Percentiles rank a stretch among this genome's conserved stretches.
These are phyloP conservation scores for Noctua fimbriata DNA, from an alignment of 2,888 invertebrate species.

Conservation along the genomic window DNA sequence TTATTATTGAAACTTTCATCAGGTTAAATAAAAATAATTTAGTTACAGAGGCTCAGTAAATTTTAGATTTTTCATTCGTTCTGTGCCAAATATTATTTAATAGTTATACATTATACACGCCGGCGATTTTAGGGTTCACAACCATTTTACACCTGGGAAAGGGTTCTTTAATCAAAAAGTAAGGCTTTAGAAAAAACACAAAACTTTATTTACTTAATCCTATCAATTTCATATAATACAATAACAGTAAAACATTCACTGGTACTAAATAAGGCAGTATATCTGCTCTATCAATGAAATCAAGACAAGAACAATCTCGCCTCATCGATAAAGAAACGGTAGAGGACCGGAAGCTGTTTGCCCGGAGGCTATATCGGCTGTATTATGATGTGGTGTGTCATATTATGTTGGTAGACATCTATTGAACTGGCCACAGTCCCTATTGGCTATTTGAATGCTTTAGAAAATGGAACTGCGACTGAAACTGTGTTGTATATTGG, in stretches of 20 bases:
- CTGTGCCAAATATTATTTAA: constrained; percentile 53
- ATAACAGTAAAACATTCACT: constrained; percentile 5
- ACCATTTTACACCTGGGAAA: neutral
- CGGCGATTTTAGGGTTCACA: neutral
- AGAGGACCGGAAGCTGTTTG: constrained; percentile 51
- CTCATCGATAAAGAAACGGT: constrained; percentile 36
- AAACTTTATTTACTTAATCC: neutral
- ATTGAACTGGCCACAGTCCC: neutral
- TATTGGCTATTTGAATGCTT: constrained; percentile 14
- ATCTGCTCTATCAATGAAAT: constrained; percentile 45
- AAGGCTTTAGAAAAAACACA: neutral
- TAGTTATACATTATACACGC: constrained; percentile 1
- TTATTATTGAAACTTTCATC: constrained; percentile 39
- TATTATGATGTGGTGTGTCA: constrained; percentile 44
- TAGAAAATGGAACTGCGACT: neutral
- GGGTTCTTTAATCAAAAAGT: neutral
- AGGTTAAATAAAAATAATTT: constrained; percentile 37
- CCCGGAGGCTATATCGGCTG: constrained; percentile 49
- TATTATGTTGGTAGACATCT: constrained; percentile 32
- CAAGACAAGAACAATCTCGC: constrained; percentile 11
- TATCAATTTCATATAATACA: neutral
- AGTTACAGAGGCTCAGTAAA: constrained; percentile 31
- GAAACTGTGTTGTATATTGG: neutral
- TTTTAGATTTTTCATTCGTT: constrained; percentile 26
- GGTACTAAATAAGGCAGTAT: constrained; percentile 1